Base-by-base conservation (phyloP, 2,113 vertebrate species). In the Brachypodius melanocephalos region DNA sequence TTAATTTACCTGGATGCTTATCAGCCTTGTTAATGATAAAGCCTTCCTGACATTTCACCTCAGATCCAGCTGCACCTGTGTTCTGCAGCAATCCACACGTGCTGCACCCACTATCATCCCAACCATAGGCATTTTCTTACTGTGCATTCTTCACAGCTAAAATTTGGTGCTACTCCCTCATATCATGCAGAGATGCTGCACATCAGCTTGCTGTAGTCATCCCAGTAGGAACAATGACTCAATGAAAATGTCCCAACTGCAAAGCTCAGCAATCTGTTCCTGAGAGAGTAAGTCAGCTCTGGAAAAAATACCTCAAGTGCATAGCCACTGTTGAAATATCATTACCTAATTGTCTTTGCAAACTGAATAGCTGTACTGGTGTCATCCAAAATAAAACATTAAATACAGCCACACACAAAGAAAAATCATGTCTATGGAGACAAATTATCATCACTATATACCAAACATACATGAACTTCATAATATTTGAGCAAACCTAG, bases 31-130 rank as follows among this genome's bases (percentile, higher is more conserved):
- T n/a, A 52, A 45, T 7, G 16, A 58, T 19, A 82, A 58, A 75
- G 51, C 46, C 28, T 7, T 48, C 34, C 59, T 28, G 8, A 31
- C 36, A 38, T 13, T 22, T 45, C 28, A 17, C 43, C 68, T 86
- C 25, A 5, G 36, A 29, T 29, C 38, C 66, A 77, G 54, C 71
- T 59, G 40, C 8, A 49, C 61, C 14, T 19, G 13, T 16, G 28
- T 45, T 51, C 63, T 38, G 67, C 75, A 83, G 76, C n/a, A 18
- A 8, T 32, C 68, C 55, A 31, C 71, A 55, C 2, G 18, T 49
- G 24, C 20, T 36, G 17, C 31, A n/a, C 34, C 40, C 20, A 8
- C 0, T 0, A 24, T 2, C 9, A 14, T 34, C 42, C 46, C 65
- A 67, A 36, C 17, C 12, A 17, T 0, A 3, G 0, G 6, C 25